Evolutionary conservation across 37 sponge, comb jelly and placozoan species (phyloP), one percentile per base, ranked within the genome.

Genomic region (Sycon ciliatum): DNA sequence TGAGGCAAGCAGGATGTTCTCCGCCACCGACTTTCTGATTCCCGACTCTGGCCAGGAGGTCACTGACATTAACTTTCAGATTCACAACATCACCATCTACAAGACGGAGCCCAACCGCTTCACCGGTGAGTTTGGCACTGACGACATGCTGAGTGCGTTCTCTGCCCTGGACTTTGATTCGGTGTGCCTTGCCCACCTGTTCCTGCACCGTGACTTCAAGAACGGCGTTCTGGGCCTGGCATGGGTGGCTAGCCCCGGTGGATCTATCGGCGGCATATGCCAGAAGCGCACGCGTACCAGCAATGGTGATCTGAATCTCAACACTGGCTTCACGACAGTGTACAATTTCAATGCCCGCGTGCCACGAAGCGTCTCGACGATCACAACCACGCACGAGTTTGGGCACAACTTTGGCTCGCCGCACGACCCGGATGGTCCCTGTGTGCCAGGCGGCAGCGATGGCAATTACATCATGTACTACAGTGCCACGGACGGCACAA

Each of bases 351-450:
- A 78, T 38, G 31, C 67, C 13, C 64, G 68, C 31, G 37, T 85
- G 27, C 76, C 73, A 23, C 72, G 55, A 18, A 79, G 79, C 27
- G 82, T 86, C 6, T 82, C 87, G 16, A 13, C 36, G 9, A 78
- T 82, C 42, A 86, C 87, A 18, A 57, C 64, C 5, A 81, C 87
- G 1, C 87, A 86, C 68, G 87, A 86, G 60, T 52, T 86, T 34
- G 87, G 87, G 0, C 87, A 86, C 58, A 86, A 82, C 60, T 81
- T 85, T 75, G 87, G 87, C 56, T 82, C 87, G 1, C 73, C 66
- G 38, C 81, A 83, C 38, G 63, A 60, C 7, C 63, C 79, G 32
- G 29, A 58, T 36, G 84, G 70, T 22, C 27, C 27, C 3, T 82
- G 83, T 37, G 22, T 66, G 6, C 83, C 83, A 7, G 81, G 79